Base-by-base conservation (phyloP, 2,797 vertebrate species). In the Hyperoplus immaculatus region DNA sequence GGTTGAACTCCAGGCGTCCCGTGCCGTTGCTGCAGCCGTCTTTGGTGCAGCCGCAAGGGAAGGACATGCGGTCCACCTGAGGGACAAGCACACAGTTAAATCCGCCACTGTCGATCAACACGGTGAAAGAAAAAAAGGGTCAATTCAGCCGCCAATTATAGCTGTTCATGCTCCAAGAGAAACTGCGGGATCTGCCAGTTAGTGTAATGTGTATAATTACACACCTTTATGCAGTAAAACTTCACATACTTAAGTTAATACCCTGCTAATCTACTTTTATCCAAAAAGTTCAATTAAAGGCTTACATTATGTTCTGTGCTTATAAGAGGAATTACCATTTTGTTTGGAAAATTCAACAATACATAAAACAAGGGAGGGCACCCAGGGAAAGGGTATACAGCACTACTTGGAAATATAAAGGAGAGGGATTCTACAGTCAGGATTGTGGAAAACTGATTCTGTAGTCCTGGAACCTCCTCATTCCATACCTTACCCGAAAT, bases 1-100 rank as follows among this genome's bases (percentile, higher is more conserved):
- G 97, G 93, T 99, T 99, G 93, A 99, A 99, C 93, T 99, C 97
- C 81, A 99, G 96, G 78, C 97, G 96, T 51, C 97, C 97, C 10
- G 96, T 95, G 61, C 95, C 90, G 94, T 99, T 99, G 84, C 96
- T 96, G 91, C 97, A 99, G 87, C 97, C 97, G 75, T 97, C 97
- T 89, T 97, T 97, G 86, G 96, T 97, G 94, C 97, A 99, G 94
- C 97, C 97, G 1, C 97, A 99, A 0, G 97, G 97, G 88, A 99
- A 99, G 81, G 97, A 98, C 97, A 98, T 97, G 71, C 97, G 97
- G 91, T 99, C 97, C 95, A 99, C 97, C 97, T 99, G 94, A 10
- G 46, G 63, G 62, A 38, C 55, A 5, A 73, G 11, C 47, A 16
- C 1, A 55, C 0, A 18, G 6, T 41, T 45, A 67, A 60, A 69